A percentile compares a stretch with the other conserved stretches of the same genome.
phyloP scores from a whole-genome alignment of 1,140 invertebrate species.

The Neodiprion fabricii region DNA sequence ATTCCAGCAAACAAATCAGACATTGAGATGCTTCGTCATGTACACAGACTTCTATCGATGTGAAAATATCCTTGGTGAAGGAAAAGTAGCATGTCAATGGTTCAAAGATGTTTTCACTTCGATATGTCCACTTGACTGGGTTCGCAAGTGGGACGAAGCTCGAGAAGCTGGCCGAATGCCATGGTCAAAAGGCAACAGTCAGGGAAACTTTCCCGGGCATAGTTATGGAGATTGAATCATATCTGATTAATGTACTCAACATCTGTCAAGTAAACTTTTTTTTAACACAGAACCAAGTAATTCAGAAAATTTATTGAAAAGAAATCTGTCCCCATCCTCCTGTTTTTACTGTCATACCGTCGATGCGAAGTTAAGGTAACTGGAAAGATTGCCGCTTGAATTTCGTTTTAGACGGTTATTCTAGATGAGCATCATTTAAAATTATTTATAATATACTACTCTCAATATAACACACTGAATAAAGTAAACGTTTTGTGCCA shows the following conservation, averaged over 20 bases:
- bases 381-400: too few relatives aligned
- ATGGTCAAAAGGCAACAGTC: slow-evolving; percentile 36
- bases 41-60: slow-evolving; percentile 55
- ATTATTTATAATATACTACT: slow-evolving; percentile 20
- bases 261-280: background rate
- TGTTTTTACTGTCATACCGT: too few relatives aligned
- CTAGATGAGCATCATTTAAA: background rate
- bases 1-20: slow-evolving; percentile 55
- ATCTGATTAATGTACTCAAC: too few relatives aligned
- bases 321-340: too few relatives aligned
- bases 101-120: slow-evolving; percentile 45
- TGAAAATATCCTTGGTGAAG: slow-evolving; percentile 46
- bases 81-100: slow-evolving; percentile 45
- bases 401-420: too few relatives aligned
- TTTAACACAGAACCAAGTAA: too few relatives aligned
- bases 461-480: slow-evolving; percentile 20
- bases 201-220: slow-evolving; percentile 37
- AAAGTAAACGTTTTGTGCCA: slow-evolving; percentile 33
- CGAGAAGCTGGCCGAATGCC: slow-evolving; percentile 35
- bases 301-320: too few relatives aligned
- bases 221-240: slow-evolving; percentile 32
- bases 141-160: slow-evolving; percentile 44
- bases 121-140: slow-evolving; percentile 48
- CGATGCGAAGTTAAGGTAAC: too few relatives aligned
- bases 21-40: slow-evolving; percentile 51